These are phyloP conservation scores for Zosterops borbonicus DNA, from an alignment of 2,113 vertebrate species.

Conservation along the genomic window DNA sequence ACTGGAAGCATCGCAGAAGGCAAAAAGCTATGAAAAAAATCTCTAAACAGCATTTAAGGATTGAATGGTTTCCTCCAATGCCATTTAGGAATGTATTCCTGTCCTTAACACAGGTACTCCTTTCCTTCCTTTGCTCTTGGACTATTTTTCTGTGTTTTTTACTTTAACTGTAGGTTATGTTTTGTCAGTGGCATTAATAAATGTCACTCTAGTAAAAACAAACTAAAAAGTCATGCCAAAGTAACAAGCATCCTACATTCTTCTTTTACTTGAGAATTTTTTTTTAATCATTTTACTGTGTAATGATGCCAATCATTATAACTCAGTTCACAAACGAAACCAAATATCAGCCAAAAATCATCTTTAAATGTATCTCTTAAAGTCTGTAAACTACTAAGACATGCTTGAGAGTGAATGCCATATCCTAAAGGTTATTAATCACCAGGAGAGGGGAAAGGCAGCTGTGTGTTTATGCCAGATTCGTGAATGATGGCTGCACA, in stretches of 20 bases:
- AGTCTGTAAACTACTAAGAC: not conserved
- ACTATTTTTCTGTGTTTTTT: not conserved
- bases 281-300: not conserved
- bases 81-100: not conserved
- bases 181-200: not conserved
- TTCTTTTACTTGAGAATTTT: not conserved
- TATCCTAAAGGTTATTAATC: constrained; percentile 13
- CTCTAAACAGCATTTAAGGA: not conserved
- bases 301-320: not conserved
- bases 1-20: not conserved
- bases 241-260: not conserved
- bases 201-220: not conserved
- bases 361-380: not conserved
- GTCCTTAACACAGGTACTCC: not conserved
- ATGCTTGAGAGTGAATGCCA: not conserved
- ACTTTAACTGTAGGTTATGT: not conserved
- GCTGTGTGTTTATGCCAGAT: not conserved
- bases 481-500: not conserved
- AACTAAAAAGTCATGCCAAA: not conserved
- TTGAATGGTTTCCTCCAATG: not conserved
- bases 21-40: not conserved
- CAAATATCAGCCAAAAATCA: not conserved
- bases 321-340: not conserved
- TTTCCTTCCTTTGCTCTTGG: not conserved
- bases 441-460: not conserved